Evolutionary conservation across 35 echinoderm and acorn worm species (phyloP), one percentile per base, ranked within the genome.

Genomic region (Acanthaster planci): DNA sequence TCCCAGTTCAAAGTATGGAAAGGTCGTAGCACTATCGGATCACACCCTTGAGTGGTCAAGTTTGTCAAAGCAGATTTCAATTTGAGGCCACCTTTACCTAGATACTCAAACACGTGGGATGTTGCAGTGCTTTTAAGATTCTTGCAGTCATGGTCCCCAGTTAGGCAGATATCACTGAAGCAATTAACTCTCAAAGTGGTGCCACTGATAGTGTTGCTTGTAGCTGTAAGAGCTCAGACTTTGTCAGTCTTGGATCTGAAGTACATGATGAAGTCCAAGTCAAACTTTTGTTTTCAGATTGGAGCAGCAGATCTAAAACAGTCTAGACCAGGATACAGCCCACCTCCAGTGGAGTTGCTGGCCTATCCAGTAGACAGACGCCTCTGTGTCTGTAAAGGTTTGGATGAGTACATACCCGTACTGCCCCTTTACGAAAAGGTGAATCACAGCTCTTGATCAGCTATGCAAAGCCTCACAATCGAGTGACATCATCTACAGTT

Each of bases 1-100:
- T 89, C 87, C 27, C 37, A 68, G 12, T 82, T 42, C 29, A 67
- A 76, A 44, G 27, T 84, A 7, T 32, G 38, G 79, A 76, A 82
- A 42, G 57, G 80, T 9, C 7, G 10, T 16, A 35, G 35, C 23
- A 77, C 80, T 8, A 44, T 84, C 8, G 81, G 88, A 23, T n/a
- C 50, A 17, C 81, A 90, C 39, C 88, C 88, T 37, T 72, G 37
- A 29, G 88, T 90, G 19, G 38, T 83, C 0, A 67, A 84, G 34
- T 90, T 79, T 78, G 2, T 90, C 7, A 90, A 85, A 32, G 89
- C 68, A 7, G 82, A 85, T 12, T 90, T 35, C 38, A 78, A 85
- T 50, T 27, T 23, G 37, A 56, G 82, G 53, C 89, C 89, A 16
- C 89, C 75, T 22, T 2, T n/a, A 31, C 75, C 89, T 16, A 85